These are phyloP conservation scores for Sepioteuthis lessoniana DNA, from an alignment of 2,888 invertebrate genomes.

Conservation along the genomic window DNA sequence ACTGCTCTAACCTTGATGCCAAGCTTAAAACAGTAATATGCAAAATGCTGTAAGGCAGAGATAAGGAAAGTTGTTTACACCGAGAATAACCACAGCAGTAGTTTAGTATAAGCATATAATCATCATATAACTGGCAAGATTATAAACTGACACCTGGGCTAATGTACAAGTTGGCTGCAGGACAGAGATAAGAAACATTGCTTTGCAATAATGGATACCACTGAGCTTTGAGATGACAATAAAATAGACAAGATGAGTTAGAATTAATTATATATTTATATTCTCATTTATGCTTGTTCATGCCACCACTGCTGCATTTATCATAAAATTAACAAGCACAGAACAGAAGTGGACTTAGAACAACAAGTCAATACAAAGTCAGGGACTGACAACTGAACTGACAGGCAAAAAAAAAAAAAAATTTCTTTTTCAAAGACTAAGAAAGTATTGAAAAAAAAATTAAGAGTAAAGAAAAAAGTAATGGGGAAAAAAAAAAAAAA, in stretches of 20 bases:
- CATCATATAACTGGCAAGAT: neutral
- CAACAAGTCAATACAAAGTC: neutral
- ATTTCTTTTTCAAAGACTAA: no score
- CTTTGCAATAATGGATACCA: neutral
- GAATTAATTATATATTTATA: neutral
- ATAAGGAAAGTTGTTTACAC: neutral
- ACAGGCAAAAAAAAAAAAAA: neutral
- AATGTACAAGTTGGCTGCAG: neutral
- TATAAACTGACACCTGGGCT: neutral
- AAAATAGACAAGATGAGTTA: neutral
- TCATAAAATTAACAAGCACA: neutral
- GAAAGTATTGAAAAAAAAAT: no score
- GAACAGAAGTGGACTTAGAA: neutral
- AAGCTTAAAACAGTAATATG: neutral
- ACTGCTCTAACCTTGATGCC: neutral
- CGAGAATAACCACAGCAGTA: neutral
- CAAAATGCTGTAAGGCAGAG: neutral
- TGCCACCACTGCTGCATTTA: neutral
- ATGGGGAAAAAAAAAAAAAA: no score
- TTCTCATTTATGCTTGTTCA: neutral
- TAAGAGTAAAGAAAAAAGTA: no score
- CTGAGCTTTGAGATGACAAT: neutral
- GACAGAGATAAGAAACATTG: neutral
- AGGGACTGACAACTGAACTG: neutral
- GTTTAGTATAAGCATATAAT: neutral